Evolutionary conservation across 64 coral and sea anemone genomes (phyloP), one percentile per base, ranked within the genome.

Genomic region (Astreopora myriophthalma): DNA sequence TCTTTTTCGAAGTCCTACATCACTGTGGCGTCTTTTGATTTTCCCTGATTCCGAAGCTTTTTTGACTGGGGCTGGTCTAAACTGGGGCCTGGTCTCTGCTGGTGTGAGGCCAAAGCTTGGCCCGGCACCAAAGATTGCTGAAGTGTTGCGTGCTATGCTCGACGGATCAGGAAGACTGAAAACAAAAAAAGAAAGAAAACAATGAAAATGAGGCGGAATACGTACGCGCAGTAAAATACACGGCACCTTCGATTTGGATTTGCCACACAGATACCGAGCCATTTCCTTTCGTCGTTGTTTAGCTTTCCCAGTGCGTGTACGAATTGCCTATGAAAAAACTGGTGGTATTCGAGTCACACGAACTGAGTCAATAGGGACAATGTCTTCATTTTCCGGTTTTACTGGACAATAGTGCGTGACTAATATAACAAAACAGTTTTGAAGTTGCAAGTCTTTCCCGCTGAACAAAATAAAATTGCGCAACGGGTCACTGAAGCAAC

Each of bases 111-210:
- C 90, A 73, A 80, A 92, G 13, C 74, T 77, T 35, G 69, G 67
- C 34, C 84, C 69, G 6, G 79, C 90, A 71, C 90, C 90, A 92
- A 92, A 92, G 48, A 92, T 92, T 11, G 90, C 90, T 2, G 90
- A 92, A 12, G 90, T 81, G 80, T 92, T 92, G 34, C 72, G 70
- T 73, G 29, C 79, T 68, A 65, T 69, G 9, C 34, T 5, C 7
- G 90, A 73, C 0, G 70, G 48, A 38, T 65, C 77, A 36, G 90
- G 90, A 19, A 92, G 90, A 86, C 90, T 92, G 51, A 3, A 71
- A 76, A 34, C 0, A 44, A 75, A 82, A 33, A 16, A 7, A 90
- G n/a, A n/a, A n/a, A n/a, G n/a, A 69, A 7, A 30, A 24, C 57
- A 83, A 64, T 83, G 12, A 83, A 34, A 73, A 35, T 1, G 16